Evolutionary conservation across 1,140 invertebrate genomes (phyloP), one percentile per base, ranked within the genome.

Genomic region (Tribolium madens): DNA sequence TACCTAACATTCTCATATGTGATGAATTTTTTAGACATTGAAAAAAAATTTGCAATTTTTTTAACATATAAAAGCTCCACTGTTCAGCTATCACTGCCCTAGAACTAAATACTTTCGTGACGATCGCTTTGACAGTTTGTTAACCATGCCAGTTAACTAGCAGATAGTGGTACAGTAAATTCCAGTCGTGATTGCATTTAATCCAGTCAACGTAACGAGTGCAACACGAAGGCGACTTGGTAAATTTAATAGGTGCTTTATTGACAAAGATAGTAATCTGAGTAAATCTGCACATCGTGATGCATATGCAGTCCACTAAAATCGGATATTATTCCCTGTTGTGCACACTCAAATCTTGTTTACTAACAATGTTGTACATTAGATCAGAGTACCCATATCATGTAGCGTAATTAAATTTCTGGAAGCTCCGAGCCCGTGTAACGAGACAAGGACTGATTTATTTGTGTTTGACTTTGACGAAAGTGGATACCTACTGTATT

Each of bases 381-480:
- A 71, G 47, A 71, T 71, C 47, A 71, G 33, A 48, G 36, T 76
- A 76, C 68, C 75, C 75, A 76, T 76, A 72, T 72, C 69, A 64
- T 76, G 75, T 71, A 21, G 52, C 53, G 31, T 76, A 76, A 76
- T 76, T 76, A 76, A 76, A 76, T 76, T 76, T 76, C 50, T 71
- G 21, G 68, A 60, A 50, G 64, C 75, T 31, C 53, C 21, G 48
- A 72, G 68, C 50, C 42, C 18, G 14, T 72, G 50, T 72, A 69
- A 64, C 74, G 36, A 79, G 74, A 79, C 73, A 79, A 79, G 76
- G 70, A 77, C 74, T 76, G 74, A 79, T 78, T 78, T 78, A 76
- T 36, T 79, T 79, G 68, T 76, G 77, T 79, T 79, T 79, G 75
- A 79, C 68, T 79, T 79, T 79, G 77, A 79, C 76, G 75, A 73